Evolutionary conservation across 2,797 vertebrate species (phyloP).

Genomic region (Gambelia wislizenii): DNA sequence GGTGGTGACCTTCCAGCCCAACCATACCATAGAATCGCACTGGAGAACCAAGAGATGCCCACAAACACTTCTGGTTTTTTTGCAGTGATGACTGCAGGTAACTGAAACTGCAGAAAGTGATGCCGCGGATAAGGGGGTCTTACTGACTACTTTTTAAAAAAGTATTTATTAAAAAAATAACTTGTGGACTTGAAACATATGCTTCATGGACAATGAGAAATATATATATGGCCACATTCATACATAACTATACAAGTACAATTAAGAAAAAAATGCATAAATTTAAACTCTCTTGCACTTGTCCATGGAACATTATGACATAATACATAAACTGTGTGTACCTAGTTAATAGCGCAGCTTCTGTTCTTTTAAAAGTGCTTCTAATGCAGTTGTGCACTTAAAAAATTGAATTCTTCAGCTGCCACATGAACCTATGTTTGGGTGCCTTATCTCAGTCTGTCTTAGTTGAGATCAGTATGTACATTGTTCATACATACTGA

Average conservation of each 20-base stretch:
- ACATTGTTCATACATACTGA: background rate
- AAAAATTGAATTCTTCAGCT: background rate
- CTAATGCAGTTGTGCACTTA: background rate
- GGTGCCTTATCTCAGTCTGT: background rate
- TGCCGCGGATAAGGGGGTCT: too few relatives aligned
- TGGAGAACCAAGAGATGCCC: too few relatives aligned
- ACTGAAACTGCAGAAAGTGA: too few relatives aligned
- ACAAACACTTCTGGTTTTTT: too few relatives aligned
- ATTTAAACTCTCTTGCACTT: background rate
- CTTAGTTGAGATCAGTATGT: background rate
- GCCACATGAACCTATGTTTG: background rate
- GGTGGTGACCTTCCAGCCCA: too few relatives aligned
- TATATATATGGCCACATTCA: background rate
- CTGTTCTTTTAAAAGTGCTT: background rate
- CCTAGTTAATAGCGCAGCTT: background rate
- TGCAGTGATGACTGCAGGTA: too few relatives aligned
- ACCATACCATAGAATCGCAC: too few relatives aligned
- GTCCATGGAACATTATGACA: background rate
- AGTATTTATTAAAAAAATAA: too few relatives aligned
- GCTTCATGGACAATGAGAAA: too few relatives aligned
- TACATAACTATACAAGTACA: background rate
- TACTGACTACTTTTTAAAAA: background rate
- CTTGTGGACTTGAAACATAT: too few relatives aligned
- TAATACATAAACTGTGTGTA: background rate
- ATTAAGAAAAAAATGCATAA: background rate